These are phyloP conservation scores for Denticeps clupeoides DNA, from an alignment of 2,797 vertebrate genomes.

Conservation along the genomic window DNA sequence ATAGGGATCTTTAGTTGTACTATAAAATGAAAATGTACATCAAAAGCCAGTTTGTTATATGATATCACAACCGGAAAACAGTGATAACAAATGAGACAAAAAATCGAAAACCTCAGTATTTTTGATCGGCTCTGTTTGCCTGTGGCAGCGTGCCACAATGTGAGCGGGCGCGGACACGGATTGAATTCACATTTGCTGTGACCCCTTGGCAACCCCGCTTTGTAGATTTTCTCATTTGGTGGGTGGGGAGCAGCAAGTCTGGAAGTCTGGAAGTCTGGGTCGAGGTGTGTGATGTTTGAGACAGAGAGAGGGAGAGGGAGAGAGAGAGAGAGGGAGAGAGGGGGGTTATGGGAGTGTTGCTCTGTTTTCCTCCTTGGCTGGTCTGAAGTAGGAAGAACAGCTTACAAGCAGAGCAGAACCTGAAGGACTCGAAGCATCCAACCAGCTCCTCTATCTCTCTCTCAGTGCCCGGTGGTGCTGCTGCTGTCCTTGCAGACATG, in stretches of 20 bases:
- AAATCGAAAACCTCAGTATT: too few species aligned
- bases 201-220: conserved; percentile 23
- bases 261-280: conserved; percentile 11
- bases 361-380: conserved; percentile 3
- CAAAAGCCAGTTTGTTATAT: too few species aligned
- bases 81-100: too few species aligned
- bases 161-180: too few species aligned
- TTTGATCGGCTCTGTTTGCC: too few species aligned
- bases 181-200: conserved; percentile 3
- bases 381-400: conserved; percentile 2
- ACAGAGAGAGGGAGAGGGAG: conserved; percentile 5
- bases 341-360: background rate
- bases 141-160: too few species aligned
- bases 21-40: too few species aligned
- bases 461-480: background rate
- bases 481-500: conserved; percentile 19
- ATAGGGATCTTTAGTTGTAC: too few species aligned
- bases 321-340: background rate
- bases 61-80: too few species aligned
- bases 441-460: background rate
- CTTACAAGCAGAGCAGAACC: conserved; percentile 3
- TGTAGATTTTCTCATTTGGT: conserved; percentile 4
- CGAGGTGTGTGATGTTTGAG: conserved; percentile 11
- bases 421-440: background rate
- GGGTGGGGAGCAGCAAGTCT: conserved; percentile 18